Evolutionary conservation across 1,140 invertebrate species (phyloP).

Genomic region (Eulimnadia texana): DNA sequence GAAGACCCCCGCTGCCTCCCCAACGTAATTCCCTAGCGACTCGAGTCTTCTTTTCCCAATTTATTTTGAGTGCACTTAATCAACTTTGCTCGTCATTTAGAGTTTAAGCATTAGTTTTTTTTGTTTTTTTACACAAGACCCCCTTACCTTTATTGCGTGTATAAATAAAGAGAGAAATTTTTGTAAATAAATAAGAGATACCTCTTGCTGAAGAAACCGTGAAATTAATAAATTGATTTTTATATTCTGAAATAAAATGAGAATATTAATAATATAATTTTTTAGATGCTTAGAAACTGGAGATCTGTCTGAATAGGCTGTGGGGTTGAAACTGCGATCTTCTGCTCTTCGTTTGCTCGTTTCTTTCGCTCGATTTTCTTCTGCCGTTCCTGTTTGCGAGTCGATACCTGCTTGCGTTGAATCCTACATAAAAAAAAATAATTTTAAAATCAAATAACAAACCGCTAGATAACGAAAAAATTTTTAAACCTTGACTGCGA

Average conservation of each 20-base stretch:
- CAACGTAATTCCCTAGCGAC: background rate
- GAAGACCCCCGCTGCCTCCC: slow-evolving; percentile 30
- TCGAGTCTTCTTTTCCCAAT: background rate
- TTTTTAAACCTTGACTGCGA: too few relatives aligned
- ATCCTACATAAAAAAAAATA: background rate
- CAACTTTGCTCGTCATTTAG: background rate
- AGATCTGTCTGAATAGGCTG: background rate
- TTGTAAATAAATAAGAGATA: too few relatives aligned
- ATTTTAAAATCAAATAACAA: too few relatives aligned
- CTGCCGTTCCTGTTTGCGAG: background rate
- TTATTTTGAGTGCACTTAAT: background rate
- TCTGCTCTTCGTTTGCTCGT: background rate
- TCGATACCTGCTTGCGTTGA: background rate
- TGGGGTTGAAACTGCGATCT: background rate
- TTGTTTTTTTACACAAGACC: too few relatives aligned
- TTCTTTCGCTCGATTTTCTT: background rate
- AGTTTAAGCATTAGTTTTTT: too few relatives aligned
- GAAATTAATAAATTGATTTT: too few relatives aligned
- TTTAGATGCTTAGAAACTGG: background rate
- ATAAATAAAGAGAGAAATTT: too few relatives aligned
- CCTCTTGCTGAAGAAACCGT: too few relatives aligned
- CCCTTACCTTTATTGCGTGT: too few relatives aligned
- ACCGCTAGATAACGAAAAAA: too few relatives aligned
- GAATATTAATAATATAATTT: too few relatives aligned
- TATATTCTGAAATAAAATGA: too few relatives aligned